Percentiles rank a stretch among this genome's conserved stretches.
phyloP scores from a whole-genome alignment of 2,113 vertebrate species.

The Tragelaphus scriptus region DNA sequence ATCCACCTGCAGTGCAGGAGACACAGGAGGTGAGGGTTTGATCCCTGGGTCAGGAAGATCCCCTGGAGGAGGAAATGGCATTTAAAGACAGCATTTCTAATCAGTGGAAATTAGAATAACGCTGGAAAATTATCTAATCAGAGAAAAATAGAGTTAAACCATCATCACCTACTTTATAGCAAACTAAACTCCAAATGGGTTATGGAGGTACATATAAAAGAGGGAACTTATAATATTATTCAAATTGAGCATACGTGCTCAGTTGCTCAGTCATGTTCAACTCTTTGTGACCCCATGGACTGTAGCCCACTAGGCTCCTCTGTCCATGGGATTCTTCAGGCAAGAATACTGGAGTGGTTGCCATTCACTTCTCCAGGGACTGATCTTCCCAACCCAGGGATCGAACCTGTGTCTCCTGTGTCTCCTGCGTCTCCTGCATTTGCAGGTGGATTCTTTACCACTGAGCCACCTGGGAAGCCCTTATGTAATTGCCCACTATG shows the following conservation, averaged over 20 bases:
- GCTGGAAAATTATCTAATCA: background rate
- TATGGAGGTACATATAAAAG: background rate
- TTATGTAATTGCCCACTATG: background rate
- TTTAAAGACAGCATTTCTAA: background rate
- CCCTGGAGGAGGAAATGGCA: background rate
- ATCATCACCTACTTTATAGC: background rate
- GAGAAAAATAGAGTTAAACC: background rate
- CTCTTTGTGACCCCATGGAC: background rate
- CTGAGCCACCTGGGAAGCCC: background rate
- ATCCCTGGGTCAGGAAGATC: background rate
- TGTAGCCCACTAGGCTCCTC: background rate
- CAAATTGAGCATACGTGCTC: background rate
- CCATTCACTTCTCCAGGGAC: background rate
- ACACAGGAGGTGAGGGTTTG: background rate
- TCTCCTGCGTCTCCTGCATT: background rate
- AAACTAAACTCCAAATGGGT: background rate
- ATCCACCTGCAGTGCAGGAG: background rate
- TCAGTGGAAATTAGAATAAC: background rate
- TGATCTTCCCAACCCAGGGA: background rate
- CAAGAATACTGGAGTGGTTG: background rate
- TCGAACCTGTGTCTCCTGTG: background rate
- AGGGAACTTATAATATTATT: background rate
- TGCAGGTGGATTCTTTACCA: background rate
- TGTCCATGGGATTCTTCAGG: background rate
- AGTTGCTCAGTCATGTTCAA: background rate